Conservation (phyloP, 2,113 vertebrate genomes). For the Spheniscus mendiculus region DNA sequence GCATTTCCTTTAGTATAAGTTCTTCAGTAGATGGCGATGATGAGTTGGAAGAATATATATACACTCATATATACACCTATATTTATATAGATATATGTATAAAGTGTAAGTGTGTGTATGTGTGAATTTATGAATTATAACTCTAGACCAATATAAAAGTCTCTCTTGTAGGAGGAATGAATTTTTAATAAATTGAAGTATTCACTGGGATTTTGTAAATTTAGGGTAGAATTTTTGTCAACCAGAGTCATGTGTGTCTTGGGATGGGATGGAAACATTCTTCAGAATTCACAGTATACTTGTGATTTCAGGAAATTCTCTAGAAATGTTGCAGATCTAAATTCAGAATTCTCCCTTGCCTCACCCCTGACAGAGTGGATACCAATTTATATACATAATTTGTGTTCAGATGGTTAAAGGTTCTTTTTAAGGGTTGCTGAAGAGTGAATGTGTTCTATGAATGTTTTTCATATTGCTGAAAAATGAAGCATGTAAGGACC, state of each 20-base stretch:
- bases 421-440: background rate
- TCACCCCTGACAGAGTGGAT: background rate
- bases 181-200: background rate
- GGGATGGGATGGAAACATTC: background rate
- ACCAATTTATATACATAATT: background rate
- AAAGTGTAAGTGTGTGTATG: background rate
- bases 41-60: background rate
- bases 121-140: background rate
- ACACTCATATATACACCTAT: too few species aligned
- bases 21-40: slow-evolving; percentile 36
- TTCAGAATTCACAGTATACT: background rate
- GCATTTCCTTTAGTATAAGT: background rate
- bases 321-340: background rate
- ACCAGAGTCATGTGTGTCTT: background rate
- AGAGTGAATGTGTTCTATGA: background rate
- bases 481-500: background rate
- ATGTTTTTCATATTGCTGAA: slow-evolving; percentile 53
- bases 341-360: background rate
- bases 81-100: background rate
- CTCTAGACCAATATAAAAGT: background rate
- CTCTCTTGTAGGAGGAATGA: background rate
- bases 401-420: background rate
- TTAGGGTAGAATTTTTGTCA: background rate
- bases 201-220: background rate
- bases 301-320: background rate